Conservation (phyloP, 2,797 vertebrate genomes). For the Heliangelus exortis region DNA sequence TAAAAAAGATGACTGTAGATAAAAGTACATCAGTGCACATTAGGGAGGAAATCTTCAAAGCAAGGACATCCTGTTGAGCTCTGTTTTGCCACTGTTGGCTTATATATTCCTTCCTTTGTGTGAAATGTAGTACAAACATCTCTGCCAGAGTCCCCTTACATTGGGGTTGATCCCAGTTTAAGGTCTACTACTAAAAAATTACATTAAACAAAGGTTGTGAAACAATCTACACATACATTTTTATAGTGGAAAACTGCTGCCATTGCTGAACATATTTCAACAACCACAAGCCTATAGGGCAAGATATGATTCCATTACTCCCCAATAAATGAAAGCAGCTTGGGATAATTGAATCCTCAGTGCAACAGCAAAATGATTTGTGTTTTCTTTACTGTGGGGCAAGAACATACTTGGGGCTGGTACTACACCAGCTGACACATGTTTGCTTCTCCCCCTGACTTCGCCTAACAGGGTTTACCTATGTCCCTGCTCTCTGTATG, state of each 20-base stretch:
- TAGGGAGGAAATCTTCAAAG: constrained; percentile 38
- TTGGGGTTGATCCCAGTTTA: constrained; percentile 38
- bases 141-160: constrained; percentile 1
- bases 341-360: background rate
- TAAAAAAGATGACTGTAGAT: constrained; percentile 7
- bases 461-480: background rate
- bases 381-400: background rate
- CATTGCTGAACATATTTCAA: background rate
- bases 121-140: background rate
- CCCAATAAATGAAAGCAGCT: background rate
- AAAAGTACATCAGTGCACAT: background rate
- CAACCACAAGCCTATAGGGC: background rate
- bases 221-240: background rate
- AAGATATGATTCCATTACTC: background rate
- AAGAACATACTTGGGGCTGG: background rate
- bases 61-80: background rate
- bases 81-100: background rate
- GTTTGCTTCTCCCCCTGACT: background rate
- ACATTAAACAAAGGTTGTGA: constrained; percentile 6
- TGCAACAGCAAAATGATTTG: background rate
- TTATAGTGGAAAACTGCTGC: background rate
- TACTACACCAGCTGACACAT: background rate
- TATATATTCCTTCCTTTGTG: constrained; percentile 3
- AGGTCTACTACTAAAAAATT: constrained; percentile 15
- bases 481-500: background rate